Percentiles rank a stretch among this genome's conserved stretches.
Conservation (phyloP, 1,140 invertebrate genomes). For the Bathynomus jamesi region DNA sequence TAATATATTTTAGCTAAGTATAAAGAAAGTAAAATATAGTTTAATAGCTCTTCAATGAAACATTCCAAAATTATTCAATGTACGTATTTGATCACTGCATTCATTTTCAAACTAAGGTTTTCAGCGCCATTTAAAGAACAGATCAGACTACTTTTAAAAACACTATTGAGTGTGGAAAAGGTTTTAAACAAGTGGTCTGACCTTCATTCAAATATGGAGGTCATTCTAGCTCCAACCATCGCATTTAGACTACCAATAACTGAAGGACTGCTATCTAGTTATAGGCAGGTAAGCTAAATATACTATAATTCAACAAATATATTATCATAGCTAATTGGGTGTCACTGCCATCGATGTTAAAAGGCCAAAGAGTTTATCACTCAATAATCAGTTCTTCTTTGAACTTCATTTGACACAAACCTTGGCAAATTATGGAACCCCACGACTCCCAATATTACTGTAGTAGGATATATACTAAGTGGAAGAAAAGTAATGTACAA, state of each 20-base stretch:
- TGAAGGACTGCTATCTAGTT: not conserved
- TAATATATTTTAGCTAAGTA: no score
- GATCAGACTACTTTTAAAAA: not conserved
- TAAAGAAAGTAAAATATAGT: no score
- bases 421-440: not conserved
- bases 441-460: not conserved
- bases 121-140: not conserved
- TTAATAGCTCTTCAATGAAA: no score
- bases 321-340: not conserved
- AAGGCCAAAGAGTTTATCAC: not conserved
- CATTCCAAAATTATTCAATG: no score
- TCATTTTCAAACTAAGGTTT: no score
- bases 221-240: not conserved
- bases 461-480: not conserved
- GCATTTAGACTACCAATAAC: not conserved
- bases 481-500: not conserved
- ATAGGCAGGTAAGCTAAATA: not conserved
- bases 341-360: not conserved
- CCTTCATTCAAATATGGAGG: not conserved
- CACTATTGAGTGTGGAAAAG: not conserved
- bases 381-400: not conserved
- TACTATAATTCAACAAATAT: not conserved
- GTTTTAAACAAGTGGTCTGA: not conserved
- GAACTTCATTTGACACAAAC: not conserved
- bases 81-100: no score